Conservation (phyloP, 2,888 invertebrate genomes). For the Cordylochernes scorpioides region DNA sequence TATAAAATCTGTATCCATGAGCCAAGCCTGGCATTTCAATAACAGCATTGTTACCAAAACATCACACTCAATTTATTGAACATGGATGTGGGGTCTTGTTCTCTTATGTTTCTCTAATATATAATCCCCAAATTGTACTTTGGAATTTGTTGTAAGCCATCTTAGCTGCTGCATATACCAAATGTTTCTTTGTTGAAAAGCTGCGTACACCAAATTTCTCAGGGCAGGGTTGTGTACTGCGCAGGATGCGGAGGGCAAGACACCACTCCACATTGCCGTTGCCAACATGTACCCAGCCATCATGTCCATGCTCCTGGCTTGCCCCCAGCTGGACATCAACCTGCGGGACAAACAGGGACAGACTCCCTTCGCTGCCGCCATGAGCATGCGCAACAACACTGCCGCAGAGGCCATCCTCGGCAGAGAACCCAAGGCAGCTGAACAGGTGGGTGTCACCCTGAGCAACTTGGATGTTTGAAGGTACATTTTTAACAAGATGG, state of each 20-base stretch:
- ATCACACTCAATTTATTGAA: no score
- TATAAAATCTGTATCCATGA: no score
- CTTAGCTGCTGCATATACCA: no score
- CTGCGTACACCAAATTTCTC: no score
- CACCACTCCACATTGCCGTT: conserved; percentile 72
- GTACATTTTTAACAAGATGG: not conserved
- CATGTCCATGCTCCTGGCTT: conserved; percentile 53
- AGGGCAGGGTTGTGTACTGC: no score
- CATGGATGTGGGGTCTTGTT: no score
- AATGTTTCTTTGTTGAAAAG: no score
- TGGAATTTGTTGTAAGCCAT: no score
- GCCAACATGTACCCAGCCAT: conserved; percentile 68
- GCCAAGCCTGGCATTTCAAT: no score
- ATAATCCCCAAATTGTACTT: no score
- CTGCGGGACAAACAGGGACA: conserved; percentile 54
- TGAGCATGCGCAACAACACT: conserved; percentile 62
- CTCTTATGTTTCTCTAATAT: no score
- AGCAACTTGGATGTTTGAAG: not conserved
- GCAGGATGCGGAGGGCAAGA: conserved; percentile 59
- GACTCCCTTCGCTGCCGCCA: conserved; percentile 69
- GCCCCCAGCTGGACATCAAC: conserved; percentile 55
- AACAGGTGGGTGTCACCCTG: conserved; percentile 52
- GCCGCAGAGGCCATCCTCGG: conserved; percentile 74
- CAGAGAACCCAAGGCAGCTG: conserved; percentile 70
- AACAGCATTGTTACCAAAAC: no score